Percentiles rank a stretch among this genome's conserved stretches.
phyloP scores from a whole-genome alignment of 2,113 vertebrate species.

The Origma solitaria region DNA sequence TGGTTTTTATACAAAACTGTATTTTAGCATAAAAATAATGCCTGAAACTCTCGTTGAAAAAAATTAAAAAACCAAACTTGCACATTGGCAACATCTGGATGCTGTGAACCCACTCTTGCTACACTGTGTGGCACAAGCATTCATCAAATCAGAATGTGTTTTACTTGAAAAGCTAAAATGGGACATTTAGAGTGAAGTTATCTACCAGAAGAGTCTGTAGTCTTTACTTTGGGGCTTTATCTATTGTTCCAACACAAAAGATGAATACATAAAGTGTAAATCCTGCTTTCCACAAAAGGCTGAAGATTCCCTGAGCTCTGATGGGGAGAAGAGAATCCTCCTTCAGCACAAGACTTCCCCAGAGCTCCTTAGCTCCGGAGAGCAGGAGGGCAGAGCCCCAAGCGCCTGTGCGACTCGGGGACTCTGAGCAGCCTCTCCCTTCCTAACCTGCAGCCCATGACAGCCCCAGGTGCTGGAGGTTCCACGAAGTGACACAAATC shows the following conservation, averaged over 20 bases:
- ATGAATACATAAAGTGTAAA: neutral
- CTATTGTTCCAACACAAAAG: neutral
- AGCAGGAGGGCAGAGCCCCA: neutral
- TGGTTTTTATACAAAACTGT: neutral
- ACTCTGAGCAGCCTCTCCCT: neutral
- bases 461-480: rapidly evolving
- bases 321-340: neutral
- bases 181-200: neutral
- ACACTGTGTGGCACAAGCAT: neutral
- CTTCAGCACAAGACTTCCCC: neutral
- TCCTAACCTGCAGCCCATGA: neutral
- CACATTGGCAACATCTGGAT: neutral
- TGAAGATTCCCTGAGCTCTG: neutral
- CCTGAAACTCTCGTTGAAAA: neutral
- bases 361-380: neutral
- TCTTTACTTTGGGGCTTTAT: neutral
- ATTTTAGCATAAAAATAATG: neutral
- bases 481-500: neutral
- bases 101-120: neutral
- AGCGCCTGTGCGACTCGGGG: neutral
- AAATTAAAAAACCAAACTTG: neutral
- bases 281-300: neutral
- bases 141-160: neutral
- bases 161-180: neutral
- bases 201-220: neutral